phyloP scores from a whole-genome alignment of 2,113 vertebrate species.

The Scatophagus argus region DNA sequence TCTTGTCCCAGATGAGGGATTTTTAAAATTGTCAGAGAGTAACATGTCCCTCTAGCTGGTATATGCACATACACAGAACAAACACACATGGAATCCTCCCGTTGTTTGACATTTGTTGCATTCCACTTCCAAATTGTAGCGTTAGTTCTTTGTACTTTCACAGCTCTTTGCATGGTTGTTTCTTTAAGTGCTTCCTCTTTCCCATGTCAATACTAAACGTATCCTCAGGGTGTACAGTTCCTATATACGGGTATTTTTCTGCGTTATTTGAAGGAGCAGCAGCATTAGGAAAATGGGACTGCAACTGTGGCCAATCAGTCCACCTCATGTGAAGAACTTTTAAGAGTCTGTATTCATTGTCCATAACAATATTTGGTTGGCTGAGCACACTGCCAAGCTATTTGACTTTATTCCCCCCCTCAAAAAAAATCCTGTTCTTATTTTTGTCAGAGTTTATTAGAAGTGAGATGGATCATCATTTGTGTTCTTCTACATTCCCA shows the following conservation, averaged over 20 bases:
- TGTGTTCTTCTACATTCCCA: slow-evolving; percentile 50
- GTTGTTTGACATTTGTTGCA: slow-evolving; percentile 15
- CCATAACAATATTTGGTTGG: neutral
- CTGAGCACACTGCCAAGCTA: slow-evolving; percentile 3
- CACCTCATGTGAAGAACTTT: slow-evolving; percentile 52
- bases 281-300: slow-evolving; percentile 36
- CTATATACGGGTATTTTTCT: slow-evolving; percentile 86
- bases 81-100: slow-evolving; percentile 15
- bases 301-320: slow-evolving; percentile 61
- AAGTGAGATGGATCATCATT: slow-evolving; percentile 11
- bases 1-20: slow-evolving; percentile 37
- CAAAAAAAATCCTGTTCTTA: neutral
- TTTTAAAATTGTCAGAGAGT: slow-evolving; percentile 35
- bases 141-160: slow-evolving; percentile 36
- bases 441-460: slow-evolving; percentile 10
- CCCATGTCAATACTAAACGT: slow-evolving; percentile 55
- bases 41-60: slow-evolving; percentile 44
- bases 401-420: neutral
- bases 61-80: slow-evolving; percentile 46
- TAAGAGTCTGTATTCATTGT: neutral
- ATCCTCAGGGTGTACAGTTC: slow-evolving; percentile 85
- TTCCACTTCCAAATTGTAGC: slow-evolving; percentile 14
- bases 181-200: slow-evolving; percentile 64
- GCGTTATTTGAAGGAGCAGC: slow-evolving; percentile 65
- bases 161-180: slow-evolving; percentile 27